These are phyloP conservation scores for Atractosteus spatula DNA, from an alignment of 2,113 vertebrate species.

Conservation along the genomic window DNA sequence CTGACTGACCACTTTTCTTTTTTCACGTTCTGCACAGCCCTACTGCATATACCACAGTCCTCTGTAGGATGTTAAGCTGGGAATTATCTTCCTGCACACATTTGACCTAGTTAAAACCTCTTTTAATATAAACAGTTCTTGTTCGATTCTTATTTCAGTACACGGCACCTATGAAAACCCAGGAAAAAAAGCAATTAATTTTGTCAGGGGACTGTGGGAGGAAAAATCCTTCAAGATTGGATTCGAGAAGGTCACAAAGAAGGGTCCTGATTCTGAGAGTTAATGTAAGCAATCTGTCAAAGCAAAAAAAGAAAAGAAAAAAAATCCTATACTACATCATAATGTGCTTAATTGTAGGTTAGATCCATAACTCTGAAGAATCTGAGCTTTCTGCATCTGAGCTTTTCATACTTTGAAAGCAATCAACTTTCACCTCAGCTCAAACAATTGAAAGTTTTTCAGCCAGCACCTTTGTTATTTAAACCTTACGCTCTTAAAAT, in stretches of 20 bases:
- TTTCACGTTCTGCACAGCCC: conserved; percentile 27
- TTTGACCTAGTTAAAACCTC: conserved; percentile 37
- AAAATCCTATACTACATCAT: too few relatives aligned
- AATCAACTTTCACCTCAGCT: too few relatives aligned
- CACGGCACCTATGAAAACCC: conserved; percentile 15
- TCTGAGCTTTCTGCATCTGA: too few relatives aligned
- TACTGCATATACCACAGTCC: background rate
- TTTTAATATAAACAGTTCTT: conserved; percentile 20
- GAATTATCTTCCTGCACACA: conserved; percentile 38
- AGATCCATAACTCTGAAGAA: too few relatives aligned
- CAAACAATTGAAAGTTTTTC: too few relatives aligned
- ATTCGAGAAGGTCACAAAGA: too few relatives aligned
- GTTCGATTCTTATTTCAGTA: conserved; percentile 18
- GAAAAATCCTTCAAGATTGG: background rate
- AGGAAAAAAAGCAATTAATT: conserved; percentile 13
- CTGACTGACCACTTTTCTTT: conserved; percentile 22
- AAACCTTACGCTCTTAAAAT: too few relatives aligned
- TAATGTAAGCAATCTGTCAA: background rate
- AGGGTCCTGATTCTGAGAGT: background rate
- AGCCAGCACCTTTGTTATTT: too few relatives aligned
- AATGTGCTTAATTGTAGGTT: too few relatives aligned
- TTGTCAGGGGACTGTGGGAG: background rate
- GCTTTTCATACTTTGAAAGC: too few relatives aligned
- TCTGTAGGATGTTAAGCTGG: conserved; percentile 24
- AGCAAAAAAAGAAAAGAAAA: background rate